Evolutionary conservation across 1,140 invertebrate genomes (phyloP), one percentile per base, ranked within the genome.

Genomic region (Pseudomyrmex cubaensis): DNA sequence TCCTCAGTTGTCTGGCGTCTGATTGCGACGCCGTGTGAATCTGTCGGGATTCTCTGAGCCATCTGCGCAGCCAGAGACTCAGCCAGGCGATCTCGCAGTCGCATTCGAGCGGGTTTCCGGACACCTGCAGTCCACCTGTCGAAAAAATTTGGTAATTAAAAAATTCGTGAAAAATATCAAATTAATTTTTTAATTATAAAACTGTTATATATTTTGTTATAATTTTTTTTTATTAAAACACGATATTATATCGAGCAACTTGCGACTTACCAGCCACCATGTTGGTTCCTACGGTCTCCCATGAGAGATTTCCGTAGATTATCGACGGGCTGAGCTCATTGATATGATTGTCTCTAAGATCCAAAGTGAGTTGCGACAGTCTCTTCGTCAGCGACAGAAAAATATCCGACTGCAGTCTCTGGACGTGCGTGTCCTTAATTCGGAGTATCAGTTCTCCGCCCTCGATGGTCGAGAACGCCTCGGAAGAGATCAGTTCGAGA

Each of bases 41-140:
- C 88, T 96, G 96, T n/a, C 96, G 94, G 10, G 96, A 97, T 90
- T 98, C 97, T 10, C 97, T 94, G 4, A 97, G 95, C 97, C 98
- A 98, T 48, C 98, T 95, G 17, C 98, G 95, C 64, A 98, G 94
- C 98, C 98, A 98, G 63, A 97, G 95, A 1, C 97, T 97, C 44
- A 98, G 95, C 98, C 98, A 98, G 5, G 98, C 97, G 54, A 98
- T 94, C 67, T 97, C 97, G 91, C 98, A 98, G 86, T 98, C 97
- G 89, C 98, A 98, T 17, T 96, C 95, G 90, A 98, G 95, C 0
- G 97, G 97, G 94, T 98, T 98, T 57, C 97, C 97, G 8, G 97
- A 96, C 82, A 98, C 95, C 46, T 97, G 95, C 62, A 98, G 93
- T 13, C 98, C 98, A 90, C 98, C 98, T 97, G 4, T 35, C 15